A percentile compares a stretch with the other conserved stretches of the same genome.
Evolutionary conservation across 2,888 invertebrate species (phyloP).

Genomic region (Cerceris rybyensis): DNA sequence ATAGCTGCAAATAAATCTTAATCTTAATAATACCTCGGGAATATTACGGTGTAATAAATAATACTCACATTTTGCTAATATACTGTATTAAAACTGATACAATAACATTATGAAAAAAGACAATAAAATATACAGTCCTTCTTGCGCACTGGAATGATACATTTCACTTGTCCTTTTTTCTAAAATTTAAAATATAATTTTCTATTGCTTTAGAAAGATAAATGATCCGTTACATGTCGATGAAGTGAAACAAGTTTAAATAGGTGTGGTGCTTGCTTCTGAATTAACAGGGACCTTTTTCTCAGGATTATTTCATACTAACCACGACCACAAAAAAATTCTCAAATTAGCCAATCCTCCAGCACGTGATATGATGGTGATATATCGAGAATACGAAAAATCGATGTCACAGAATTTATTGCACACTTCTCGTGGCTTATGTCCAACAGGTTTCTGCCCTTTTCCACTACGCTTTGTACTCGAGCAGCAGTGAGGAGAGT

Average conservation of each 20-base stretch:
- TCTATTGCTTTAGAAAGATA: no score
- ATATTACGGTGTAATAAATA: no score
- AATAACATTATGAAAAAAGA: no score
- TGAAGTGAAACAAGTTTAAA: neutral
- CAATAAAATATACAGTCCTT: no score
- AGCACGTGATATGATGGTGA: neutral
- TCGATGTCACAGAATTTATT: conserved; percentile 24
- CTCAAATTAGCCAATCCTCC: conserved; percentile 1
- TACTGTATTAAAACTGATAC: no score
- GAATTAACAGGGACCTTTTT: neutral
- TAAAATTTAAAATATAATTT: no score
- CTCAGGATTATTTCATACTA: neutral
- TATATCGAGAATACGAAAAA: conserved; percentile 22
- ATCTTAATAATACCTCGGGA: no score
- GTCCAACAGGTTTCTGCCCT: conserved; percentile 40
- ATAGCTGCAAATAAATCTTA: neutral
- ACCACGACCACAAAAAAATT: conserved; percentile 9
- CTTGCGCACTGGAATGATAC: no score
- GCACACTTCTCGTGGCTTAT: conserved; percentile 10
- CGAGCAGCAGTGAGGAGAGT: conserved; percentile 12
- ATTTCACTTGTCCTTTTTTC: no score
- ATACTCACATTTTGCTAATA: no score
- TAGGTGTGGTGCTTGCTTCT: neutral
- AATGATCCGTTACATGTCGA: neutral
- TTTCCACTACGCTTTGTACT: conserved; percentile 9